Evolutionary conservation across 2,888 invertebrate genomes (phyloP), one percentile per base, ranked within the genome.

Genomic region (Blera fallax): DNA sequence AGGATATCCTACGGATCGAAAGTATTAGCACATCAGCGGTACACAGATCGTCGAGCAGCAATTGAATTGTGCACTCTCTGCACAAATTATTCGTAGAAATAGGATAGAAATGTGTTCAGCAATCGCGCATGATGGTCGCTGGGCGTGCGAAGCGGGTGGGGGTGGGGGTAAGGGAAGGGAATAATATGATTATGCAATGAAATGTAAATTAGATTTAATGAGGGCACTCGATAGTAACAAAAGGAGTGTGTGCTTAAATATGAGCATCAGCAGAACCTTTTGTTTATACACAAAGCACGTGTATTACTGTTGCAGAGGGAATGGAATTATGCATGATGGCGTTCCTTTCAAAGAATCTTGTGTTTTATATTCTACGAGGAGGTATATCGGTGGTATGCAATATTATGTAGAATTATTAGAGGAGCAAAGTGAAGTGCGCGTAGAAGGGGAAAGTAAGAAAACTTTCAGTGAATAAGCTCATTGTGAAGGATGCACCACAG

Each of bases 131-230:
- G n/a, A n/a, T n/a, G n/a, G n/a, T 67, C 32, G 60, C 40, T 32
- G 24, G 8, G 11, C 2, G 24, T 18, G 11, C 34, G n/a, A 24
- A 50, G 16, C 10, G 21, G 21, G 3, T 6, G 16, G 43, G 43
- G 7, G 32, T 29, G 43, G 34, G 29, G 45, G 6, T 34, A 58
- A 37, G 18, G 10, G 45, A 32, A 54, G 7, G 52, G 27, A 73
- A 65, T 82, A 77, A 82, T 77, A 76, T 70, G 48, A 64, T 80
- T 72, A 72, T 60, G 45, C 70, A 76, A 80, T 76, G 50, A 65
- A 60, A 80, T 85, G 76, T 52, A 85, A 80, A 84, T 84, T 65
- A 58, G 70, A 64, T 70, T 69, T 76, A 80, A 80, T 80, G 70
- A 76, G 62, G 16, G 24, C 64, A 58, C 37, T 81, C 69, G 27